Evolutionary conservation across 2,113 vertebrate species (phyloP).

Genomic region (Cyprinodon variegatus): DNA sequence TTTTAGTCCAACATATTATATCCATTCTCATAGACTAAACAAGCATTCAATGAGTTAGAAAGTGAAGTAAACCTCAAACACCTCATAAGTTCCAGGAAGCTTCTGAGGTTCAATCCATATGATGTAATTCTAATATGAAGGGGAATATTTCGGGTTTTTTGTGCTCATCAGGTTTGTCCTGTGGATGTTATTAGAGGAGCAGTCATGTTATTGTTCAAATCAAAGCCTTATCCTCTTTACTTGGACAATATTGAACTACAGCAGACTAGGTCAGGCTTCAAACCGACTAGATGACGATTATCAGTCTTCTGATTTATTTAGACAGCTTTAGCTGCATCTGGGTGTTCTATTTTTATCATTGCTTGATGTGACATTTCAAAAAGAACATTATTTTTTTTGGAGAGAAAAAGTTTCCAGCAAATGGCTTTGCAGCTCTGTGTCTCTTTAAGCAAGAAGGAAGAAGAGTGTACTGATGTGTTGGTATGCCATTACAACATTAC

Average conservation of each 20-base stretch:
- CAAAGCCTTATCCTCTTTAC: conserved; percentile 23
- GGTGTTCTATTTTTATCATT: conserved; percentile 1
- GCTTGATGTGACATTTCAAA: not conserved
- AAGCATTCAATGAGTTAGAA: not conserved
- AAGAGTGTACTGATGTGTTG: not conserved
- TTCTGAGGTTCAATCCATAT: not conserved
- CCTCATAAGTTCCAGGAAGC: not conserved
- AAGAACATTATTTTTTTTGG: not conserved
- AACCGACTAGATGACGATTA: not conserved
- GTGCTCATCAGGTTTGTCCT: not conserved
- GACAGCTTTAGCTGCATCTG: conserved; percentile 10
- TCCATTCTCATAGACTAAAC: not conserved
- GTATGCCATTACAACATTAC: no score
- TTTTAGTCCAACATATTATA: not conserved
- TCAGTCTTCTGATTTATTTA: conserved; percentile 5
- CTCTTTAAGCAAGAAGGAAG: not conserved
- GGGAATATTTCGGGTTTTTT: not conserved
- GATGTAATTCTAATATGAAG: not conserved
- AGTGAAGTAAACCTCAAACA: not conserved
- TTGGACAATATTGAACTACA: not conserved
- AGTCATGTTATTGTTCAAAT: conserved; percentile 25
- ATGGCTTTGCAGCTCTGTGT: not conserved
- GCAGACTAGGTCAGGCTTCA: not conserved
- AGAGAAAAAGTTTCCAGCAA: not conserved
- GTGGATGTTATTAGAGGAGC: conserved; percentile 15